Conservation (phyloP, 2,113 vertebrate genomes). For the Numenius arquata region DNA sequence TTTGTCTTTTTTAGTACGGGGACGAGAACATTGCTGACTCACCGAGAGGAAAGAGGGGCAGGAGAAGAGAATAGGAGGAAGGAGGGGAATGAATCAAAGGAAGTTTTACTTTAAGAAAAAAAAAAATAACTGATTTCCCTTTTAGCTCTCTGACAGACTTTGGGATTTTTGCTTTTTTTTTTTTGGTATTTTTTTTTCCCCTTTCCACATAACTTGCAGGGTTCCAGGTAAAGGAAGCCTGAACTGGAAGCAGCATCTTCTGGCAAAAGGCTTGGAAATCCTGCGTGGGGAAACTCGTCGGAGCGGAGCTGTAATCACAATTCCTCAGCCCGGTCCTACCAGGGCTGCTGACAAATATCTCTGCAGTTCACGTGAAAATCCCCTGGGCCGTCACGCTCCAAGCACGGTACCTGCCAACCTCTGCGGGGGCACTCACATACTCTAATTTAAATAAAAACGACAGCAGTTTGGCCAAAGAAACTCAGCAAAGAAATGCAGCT, state of each 20-base stretch:
- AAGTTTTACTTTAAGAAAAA: not conserved
- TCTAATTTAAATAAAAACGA: not conserved
- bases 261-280: not conserved
- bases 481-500: not conserved
- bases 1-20: not conserved
- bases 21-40: not conserved
- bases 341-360: not conserved
- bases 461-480: not conserved
- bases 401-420: not conserved
- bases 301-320: not conserved
- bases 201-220: not conserved
- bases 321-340: not conserved
- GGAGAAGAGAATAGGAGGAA: constrained; percentile 2
- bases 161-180: not conserved
- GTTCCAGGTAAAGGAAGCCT: not conserved
- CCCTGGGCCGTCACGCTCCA: not conserved
- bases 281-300: not conserved
- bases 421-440: rapidly evolving
- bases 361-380: not conserved
- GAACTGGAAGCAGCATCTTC: not conserved
- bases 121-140: not conserved
- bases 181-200: not conserved
- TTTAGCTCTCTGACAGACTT: not conserved
- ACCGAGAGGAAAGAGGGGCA: not conserved
- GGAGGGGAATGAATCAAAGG: not conserved